A percentile compares a stretch with the other conserved stretches of the same genome.
These are phyloP conservation scores for Zophobas atratus DNA, from an alignment of 1,140 invertebrate genomes.

Conservation along the genomic window DNA sequence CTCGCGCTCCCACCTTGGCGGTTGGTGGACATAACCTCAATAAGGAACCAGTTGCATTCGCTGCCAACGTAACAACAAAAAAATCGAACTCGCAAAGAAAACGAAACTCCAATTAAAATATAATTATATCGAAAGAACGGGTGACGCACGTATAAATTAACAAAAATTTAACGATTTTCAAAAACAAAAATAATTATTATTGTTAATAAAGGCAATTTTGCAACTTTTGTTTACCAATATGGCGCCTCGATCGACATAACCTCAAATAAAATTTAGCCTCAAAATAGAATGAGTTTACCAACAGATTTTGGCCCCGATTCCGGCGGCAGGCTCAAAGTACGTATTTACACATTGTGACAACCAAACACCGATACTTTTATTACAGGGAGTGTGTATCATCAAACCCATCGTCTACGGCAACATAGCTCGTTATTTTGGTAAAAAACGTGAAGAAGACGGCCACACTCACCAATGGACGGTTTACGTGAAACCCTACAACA, in stretches of 20 bases:
- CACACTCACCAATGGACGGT: constrained; percentile 99
- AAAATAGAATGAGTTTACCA: constrained; percentile 73
- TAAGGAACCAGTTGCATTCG: not conserved
- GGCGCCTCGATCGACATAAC: not conserved
- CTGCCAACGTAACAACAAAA: constrained; percentile 17
- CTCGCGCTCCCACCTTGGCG: constrained; percentile 19
- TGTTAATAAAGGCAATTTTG: not conserved
- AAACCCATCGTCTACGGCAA: constrained; percentile 99
- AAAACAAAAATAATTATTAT: not conserved
- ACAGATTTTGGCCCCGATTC: constrained; percentile 88
- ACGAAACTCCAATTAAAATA: not conserved
- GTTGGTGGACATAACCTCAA: constrained; percentile 26
- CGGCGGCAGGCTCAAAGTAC: constrained; percentile 83
- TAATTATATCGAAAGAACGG: too few relatives aligned
- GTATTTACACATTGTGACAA: constrained; percentile 23
- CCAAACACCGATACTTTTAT: constrained; percentile 56
- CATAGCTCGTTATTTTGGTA: constrained; percentile 94
- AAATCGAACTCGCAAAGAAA: not conserved
- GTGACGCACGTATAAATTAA: too few relatives aligned
- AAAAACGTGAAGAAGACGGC: constrained; percentile 98
- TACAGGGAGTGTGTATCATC: constrained; percentile 89
- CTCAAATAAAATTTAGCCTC: not conserved
- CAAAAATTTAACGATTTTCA: too few relatives aligned
- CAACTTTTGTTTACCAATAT: not conserved
- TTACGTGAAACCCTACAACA: constrained; percentile 94